phyloP scores from a whole-genome alignment of 1,140 invertebrate genomes.

The Ostrea denselamellosa region DNA sequence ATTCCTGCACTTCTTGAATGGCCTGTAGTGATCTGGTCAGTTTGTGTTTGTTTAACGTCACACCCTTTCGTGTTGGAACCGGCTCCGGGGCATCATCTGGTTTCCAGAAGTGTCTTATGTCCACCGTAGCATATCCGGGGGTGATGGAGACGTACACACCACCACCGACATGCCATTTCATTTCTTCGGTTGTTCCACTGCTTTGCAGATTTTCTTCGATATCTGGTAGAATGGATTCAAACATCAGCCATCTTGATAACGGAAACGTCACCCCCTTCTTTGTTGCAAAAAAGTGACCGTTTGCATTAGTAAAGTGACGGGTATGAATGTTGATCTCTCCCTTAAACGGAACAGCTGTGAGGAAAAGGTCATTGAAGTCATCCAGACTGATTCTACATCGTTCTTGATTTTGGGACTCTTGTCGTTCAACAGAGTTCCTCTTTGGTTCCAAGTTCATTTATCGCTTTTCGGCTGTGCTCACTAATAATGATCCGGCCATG shows the following conservation, averaged over 20 bases:
- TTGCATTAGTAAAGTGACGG: background rate
- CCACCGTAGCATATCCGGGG: background rate
- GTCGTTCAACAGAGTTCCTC: background rate
- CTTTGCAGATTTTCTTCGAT: slow-evolving; percentile 42
- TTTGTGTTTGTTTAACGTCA: slow-evolving; percentile 47
- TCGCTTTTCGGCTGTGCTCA: background rate
- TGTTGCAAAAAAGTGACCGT: background rate
- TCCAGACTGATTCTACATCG: slow-evolving; percentile 8
- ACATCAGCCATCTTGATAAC: slow-evolving; percentile 31
- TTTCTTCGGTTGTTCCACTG: slow-evolving; percentile 21
- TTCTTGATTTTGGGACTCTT: background rate
- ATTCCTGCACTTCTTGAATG: background rate
- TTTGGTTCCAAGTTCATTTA: background rate
- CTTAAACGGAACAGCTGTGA: background rate
- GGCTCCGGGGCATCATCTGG: slow-evolving; percentile 15
- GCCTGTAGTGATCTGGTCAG: slow-evolving; percentile 31
- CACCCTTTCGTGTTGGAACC: slow-evolving; percentile 34
- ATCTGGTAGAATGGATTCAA: slow-evolving; percentile 22
- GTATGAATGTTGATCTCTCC: slow-evolving; percentile 17
- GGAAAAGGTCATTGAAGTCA: too few relatives aligned
- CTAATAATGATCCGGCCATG: background rate
- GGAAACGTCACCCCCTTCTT: slow-evolving; percentile 38
- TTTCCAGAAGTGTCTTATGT: slow-evolving; percentile 42
- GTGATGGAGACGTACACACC: background rate
- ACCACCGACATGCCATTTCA: slow-evolving; percentile 41